These are phyloP conservation scores for Cathartes aura DNA, from an alignment of 2,113 vertebrate genomes.

Conservation along the genomic window DNA sequence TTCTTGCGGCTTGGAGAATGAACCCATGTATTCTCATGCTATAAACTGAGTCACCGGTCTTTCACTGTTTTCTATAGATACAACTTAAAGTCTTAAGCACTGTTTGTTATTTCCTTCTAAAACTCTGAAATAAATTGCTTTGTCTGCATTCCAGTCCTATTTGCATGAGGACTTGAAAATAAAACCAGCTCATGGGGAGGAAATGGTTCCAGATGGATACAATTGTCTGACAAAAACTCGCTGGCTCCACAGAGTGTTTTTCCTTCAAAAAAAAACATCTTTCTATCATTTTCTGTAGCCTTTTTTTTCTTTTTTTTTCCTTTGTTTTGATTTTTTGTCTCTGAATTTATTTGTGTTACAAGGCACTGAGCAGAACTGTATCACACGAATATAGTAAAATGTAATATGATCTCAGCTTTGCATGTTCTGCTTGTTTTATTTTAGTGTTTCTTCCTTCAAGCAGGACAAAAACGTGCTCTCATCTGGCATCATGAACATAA, in stretches of 20 bases:
- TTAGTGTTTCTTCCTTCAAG: neutral
- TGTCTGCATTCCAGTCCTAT: neutral
- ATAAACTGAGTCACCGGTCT: neutral
- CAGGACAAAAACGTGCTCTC: neutral
- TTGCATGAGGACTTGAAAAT: neutral
- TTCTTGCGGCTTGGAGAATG: neutral
- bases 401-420: neutral
- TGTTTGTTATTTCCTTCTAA: neutral
- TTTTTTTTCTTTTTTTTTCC: neutral
- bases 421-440: neutral
- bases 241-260: neutral
- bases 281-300: neutral
- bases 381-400: neutral
- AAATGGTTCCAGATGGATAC: constrained; percentile 11
- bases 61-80: neutral
- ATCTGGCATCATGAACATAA: neutral
- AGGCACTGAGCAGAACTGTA: neutral
- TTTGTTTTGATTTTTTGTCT: neutral
- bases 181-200: neutral
- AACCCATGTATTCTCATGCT: neutral
- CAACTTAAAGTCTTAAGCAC: neutral
- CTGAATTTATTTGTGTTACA: neutral
- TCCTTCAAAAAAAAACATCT: neutral
- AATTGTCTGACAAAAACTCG: neutral
- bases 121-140: neutral